Percentiles rank a stretch among this genome's conserved stretches.
Evolutionary conservation across 2,113 vertebrate species (phyloP).

Genomic region (Noctilio leporinus): DNA sequence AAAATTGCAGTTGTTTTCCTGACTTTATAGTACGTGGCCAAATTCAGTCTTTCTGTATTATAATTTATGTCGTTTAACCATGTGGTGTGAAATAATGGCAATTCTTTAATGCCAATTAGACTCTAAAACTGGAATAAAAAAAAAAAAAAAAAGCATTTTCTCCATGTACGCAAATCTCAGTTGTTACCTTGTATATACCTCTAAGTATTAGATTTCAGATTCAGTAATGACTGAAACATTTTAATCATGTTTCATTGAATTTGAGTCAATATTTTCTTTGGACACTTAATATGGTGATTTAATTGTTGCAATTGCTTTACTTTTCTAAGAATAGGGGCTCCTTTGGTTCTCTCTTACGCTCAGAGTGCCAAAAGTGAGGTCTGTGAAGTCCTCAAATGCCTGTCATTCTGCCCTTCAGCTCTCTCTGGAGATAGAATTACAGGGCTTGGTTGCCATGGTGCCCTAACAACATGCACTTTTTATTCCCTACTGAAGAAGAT

Average conservation of each 20-base stretch:
- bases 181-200: background rate
- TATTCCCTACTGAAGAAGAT: background rate
- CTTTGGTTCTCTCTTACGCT: background rate
- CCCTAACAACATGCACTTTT: background rate
- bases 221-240: background rate
- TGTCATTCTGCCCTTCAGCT: background rate
- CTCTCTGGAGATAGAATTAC: background rate
- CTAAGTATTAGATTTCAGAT: background rate
- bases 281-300: background rate
- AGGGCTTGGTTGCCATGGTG: background rate
- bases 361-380: background rate
- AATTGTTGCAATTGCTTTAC: background rate
- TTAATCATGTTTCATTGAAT: background rate
- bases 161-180: background rate
- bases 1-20: background rate
- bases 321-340: background rate
- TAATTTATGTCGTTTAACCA: background rate
- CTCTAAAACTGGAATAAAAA: background rate
- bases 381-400: background rate
- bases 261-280: background rate
- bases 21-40: background rate
- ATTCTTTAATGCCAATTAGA: background rate
- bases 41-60: background rate
- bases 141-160: background rate
- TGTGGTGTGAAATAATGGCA: background rate